Conservation (phyloP, 2,888 invertebrate species). For the Caradrina clavipalpis region DNA sequence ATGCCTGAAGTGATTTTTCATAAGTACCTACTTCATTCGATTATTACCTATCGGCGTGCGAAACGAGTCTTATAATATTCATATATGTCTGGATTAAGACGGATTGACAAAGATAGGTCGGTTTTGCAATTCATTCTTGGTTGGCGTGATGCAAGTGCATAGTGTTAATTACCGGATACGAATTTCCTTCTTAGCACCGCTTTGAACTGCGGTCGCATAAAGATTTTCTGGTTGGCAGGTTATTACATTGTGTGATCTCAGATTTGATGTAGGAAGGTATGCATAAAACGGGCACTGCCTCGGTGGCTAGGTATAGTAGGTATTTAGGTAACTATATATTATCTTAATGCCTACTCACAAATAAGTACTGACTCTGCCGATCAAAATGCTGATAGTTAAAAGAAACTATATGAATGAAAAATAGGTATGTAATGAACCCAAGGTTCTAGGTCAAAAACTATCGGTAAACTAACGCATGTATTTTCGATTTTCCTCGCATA, state of each 20-base stretch:
- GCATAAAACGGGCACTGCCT: background rate
- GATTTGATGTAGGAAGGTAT: background rate
- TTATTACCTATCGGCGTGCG: conserved; percentile 21
- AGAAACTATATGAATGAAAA: background rate
- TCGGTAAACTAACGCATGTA: too few species aligned
- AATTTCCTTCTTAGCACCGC: conserved; percentile 11
- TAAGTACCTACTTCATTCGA: conserved; percentile 19
- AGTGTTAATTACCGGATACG: conserved; percentile 17
- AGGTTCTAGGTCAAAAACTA: too few species aligned
- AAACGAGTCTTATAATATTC: conserved; percentile 16
- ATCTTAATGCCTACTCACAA: background rate
- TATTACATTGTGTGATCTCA: conserved; percentile 6
- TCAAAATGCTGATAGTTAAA: background rate
- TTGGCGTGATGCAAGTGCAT: conserved; percentile 10
- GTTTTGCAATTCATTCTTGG: conserved; percentile 15
- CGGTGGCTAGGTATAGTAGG: too few species aligned
- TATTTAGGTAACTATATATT: too few species aligned
- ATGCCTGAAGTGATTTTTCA: conserved; percentile 40
- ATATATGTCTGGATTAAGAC: conserved; percentile 8
- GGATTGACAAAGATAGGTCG: background rate
- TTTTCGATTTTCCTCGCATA: background rate
- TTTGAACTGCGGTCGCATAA: background rate
- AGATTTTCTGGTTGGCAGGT: conserved; percentile 2
- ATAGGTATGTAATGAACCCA: background rate
- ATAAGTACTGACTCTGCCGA: background rate